These are phyloP conservation scores for Koerneria pararmatus DNA, from an alignment of 2,888 invertebrate species.

Conservation along the genomic window DNA sequence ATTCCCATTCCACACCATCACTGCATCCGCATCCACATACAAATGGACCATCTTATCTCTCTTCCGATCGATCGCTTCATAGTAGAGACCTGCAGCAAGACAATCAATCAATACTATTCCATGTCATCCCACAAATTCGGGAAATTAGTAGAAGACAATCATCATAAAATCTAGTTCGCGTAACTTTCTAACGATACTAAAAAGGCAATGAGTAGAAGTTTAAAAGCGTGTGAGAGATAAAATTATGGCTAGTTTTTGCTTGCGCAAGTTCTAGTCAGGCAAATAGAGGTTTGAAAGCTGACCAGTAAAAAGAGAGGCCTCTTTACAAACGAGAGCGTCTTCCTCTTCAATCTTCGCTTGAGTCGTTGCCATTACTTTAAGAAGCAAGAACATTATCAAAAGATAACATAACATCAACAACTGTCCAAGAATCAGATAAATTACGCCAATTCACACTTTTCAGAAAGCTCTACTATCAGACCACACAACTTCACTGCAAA, in stretches of 20 bases:
- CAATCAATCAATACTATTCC: background rate
- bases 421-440: too few relatives aligned
- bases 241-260: too few relatives aligned
- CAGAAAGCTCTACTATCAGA: too few relatives aligned
- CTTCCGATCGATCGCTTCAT: slow-evolving; percentile 72
- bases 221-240: too few relatives aligned
- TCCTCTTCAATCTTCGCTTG: slow-evolving; percentile 4
- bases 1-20: slow-evolving; percentile 90
- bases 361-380: slow-evolving; percentile 7
- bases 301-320: slow-evolving; percentile 11
- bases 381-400: background rate
- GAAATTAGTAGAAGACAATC: background rate
- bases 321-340: slow-evolving; percentile 8
- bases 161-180: background rate
- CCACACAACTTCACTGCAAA: too few relatives aligned
- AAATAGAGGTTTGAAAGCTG: background rate
- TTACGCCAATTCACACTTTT: too few relatives aligned
- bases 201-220: too few relatives aligned
- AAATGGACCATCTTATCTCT: slow-evolving; percentile 60
- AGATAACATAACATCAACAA: background rate
- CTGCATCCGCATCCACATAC: slow-evolving; percentile 68
- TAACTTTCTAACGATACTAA: background rate
- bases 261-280: background rate
- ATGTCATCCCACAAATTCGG: background rate
- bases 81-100: slow-evolving; percentile 13